Evolutionary conservation across 2,113 vertebrate species (phyloP).

Genomic region (Falco punctatus): DNA sequence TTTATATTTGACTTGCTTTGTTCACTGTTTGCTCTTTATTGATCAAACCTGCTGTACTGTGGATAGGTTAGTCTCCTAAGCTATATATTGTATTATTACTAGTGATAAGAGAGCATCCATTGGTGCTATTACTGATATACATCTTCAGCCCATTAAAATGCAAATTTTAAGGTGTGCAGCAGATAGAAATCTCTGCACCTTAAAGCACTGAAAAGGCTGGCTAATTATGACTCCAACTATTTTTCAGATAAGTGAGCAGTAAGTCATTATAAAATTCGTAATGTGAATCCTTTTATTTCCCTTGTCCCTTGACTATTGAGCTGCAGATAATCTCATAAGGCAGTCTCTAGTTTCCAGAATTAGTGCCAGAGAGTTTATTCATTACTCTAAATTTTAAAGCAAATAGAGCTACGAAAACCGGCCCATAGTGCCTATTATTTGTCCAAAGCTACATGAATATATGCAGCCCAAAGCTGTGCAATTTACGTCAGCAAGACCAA

Average conservation of each 20-base stretch:
- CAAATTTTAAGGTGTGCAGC: conserved; percentile 67
- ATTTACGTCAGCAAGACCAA: neutral
- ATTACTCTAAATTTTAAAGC: conserved; percentile 33
- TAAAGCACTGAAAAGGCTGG: conserved; percentile 36
- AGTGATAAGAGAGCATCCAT: conserved; percentile 42
- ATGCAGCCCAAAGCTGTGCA: neutral
- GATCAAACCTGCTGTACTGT: neutral
- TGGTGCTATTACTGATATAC: conserved; percentile 63
- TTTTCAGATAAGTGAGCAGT: conserved; percentile 68
- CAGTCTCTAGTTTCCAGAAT: conserved; percentile 30
- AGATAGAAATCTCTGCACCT: conserved; percentile 66
- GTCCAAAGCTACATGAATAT: neutral
- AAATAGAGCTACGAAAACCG: conserved; percentile 7
- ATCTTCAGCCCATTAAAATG: conserved; percentile 74
- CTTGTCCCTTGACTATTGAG: conserved; percentile 41
- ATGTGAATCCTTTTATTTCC: conserved; percentile 66
- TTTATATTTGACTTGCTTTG: conserved; percentile 38
- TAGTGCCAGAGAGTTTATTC: conserved; percentile 47
- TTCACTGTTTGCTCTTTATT: conserved; percentile 25
- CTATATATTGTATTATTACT: conserved; percentile 39
- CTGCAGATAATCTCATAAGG: conserved; percentile 61
- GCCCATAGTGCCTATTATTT: neutral
- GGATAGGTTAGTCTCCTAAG: conserved; percentile 5
- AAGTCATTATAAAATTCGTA: conserved; percentile 68
- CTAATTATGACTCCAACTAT: conserved; percentile 70